A percentile compares a stretch with the other conserved stretches of the same genome.
Evolutionary conservation across 1,140 invertebrate species (phyloP).

Genomic region (Mya arenaria): DNA sequence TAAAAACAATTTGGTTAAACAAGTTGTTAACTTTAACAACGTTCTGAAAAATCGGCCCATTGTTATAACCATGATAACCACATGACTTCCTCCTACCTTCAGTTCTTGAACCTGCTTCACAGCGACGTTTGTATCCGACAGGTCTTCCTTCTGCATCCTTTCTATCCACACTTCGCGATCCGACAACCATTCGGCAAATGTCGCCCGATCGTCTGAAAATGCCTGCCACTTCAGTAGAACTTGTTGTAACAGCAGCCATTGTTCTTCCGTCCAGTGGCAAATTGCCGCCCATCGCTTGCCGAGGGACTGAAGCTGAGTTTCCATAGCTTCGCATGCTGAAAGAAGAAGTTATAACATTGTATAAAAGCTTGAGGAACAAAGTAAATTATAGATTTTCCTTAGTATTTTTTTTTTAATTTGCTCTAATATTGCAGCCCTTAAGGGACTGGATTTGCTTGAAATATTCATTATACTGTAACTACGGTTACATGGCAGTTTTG

Average conservation of each 20-base stretch:
- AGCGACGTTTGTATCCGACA: constrained; percentile 83
- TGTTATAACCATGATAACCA: too few species aligned
- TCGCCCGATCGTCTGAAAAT: constrained; percentile 85
- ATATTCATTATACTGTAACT: too few species aligned
- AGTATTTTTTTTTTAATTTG: neutral
- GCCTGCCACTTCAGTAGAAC: constrained; percentile 83
- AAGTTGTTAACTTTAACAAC: too few species aligned
- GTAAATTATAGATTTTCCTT: too few species aligned
- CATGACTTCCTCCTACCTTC: constrained; percentile 81
- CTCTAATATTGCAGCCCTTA: too few species aligned
- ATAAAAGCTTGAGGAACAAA: too few species aligned
- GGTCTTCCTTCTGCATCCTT: constrained; percentile 84
- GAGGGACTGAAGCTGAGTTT: constrained; percentile 91
- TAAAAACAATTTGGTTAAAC: too few species aligned
- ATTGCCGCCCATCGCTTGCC: constrained; percentile 94
- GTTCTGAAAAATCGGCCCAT: too few species aligned
- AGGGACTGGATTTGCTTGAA: too few species aligned
- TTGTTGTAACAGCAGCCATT: constrained; percentile 86
- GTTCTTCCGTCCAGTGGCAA: constrained; percentile 89
- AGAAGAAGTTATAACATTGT: too few species aligned
- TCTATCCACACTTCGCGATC: constrained; percentile 88
- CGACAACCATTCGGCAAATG: constrained; percentile 87
- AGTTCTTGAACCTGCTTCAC: constrained; percentile 81
- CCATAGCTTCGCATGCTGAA: constrained; percentile 87
- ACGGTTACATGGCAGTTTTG: too few species aligned